Evolutionary conservation across 2,888 invertebrate species (phyloP), one percentile per base, ranked within the genome.

Genomic region (Euzophera pinguis): DNA sequence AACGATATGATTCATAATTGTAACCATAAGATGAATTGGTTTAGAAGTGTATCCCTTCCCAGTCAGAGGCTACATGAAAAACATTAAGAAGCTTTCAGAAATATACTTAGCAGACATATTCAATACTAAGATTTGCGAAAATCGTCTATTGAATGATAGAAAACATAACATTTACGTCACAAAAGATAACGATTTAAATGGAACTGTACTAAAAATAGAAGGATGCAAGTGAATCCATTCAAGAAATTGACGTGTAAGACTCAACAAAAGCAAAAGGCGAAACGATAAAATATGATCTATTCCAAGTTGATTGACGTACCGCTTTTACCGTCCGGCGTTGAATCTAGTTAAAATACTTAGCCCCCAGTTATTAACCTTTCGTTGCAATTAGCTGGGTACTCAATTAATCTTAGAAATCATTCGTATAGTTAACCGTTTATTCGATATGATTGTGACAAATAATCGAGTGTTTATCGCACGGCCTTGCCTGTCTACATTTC

Each of bases 371-470:
- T 45, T 45, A 45, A 45, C 45, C 45, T 45, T 32, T 45, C 45
- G 45, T 45, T 45, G 32, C 45, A 45, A 45, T 45, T 45, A 45
- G 45, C 32, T 32, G 16, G 32, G 45, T 9, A 14, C 45, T 45
- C 45, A 10, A 45, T 45, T 32, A 45, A 45, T 45, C 45, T 45
- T 45, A 45, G 45, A 32, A 45, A 45, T 45, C 32, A 45, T 32
- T 45, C 45, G 32, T 32, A 32, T 14, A 14, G 1, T 4, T 10
- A 32, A 14, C 14, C 45, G 45, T 45, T 45, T 32, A 45, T 16
- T 45, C 45, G 45, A 45, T 45, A 32, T 14, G 48, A 53, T 55
- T 53, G 53, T 55, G 55, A 53, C 55, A 55, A 50, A 52, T 45
- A 45, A 50, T 32, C 34, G 41, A 48, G 38, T 35, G 48, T 37